These are phyloP conservation scores for Callithrix jacchus DNA, from an alignment of 2,113 vertebrate genomes.

Conservation along the genomic window DNA sequence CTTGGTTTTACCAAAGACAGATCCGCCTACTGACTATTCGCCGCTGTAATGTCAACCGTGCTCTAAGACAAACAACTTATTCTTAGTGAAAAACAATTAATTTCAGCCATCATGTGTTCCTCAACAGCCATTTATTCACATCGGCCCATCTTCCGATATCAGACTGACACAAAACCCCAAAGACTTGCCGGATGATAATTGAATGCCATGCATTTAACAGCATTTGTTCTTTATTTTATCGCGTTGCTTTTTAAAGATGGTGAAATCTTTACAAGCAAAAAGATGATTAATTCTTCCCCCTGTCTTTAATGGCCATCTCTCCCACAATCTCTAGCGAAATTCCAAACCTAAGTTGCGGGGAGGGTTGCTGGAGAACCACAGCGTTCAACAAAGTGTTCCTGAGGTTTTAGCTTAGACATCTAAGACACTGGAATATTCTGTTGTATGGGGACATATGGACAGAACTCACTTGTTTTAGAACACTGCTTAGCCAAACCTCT, in stretches of 20 bases:
- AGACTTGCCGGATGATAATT: not conserved
- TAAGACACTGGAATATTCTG: not conserved
- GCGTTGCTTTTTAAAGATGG: not conserved
- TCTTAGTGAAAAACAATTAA: conserved; percentile 65
- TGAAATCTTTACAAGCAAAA: conserved; percentile 41
- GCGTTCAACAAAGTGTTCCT: not conserved
- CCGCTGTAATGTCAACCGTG: conserved; percentile 49
- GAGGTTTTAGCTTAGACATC: not conserved
- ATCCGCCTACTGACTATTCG: conserved; percentile 13
- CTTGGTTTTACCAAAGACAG: not conserved
- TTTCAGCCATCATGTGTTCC: not conserved
- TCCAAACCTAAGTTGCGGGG: not conserved
- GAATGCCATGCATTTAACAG: no score
- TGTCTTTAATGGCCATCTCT: not conserved
- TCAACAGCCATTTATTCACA: not conserved
- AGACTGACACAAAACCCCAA: not conserved
- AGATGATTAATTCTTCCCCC: not conserved
- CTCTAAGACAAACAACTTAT: conserved; percentile 64
- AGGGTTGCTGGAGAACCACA: not conserved
- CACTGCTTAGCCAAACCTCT: not conserved
- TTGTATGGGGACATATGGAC: not conserved
- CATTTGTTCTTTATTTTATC: not conserved
- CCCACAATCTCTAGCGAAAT: not conserved
- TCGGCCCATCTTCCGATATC: not conserved
- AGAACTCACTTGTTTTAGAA: not conserved